A percentile compares a stretch with the other conserved stretches of the same genome.
These are phyloP conservation scores for Trichopoda pennipes DNA, from an alignment of 2,888 invertebrate genomes.

Conservation along the genomic window DNA sequence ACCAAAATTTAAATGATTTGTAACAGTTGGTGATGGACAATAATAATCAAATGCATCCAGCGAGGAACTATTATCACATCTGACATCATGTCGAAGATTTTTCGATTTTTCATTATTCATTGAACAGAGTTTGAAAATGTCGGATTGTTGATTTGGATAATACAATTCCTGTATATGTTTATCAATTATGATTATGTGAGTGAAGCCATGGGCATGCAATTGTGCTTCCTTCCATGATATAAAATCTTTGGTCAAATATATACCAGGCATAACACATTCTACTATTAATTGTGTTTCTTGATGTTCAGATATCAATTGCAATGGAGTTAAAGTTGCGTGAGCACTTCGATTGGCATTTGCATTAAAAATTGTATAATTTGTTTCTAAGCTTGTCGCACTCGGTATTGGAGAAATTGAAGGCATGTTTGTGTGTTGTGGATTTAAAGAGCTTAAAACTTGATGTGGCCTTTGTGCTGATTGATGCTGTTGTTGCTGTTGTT, in stretches of 20 bases:
- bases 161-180: slow-evolving; percentile 73
- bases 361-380: slow-evolving; percentile 39
- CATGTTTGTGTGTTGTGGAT: slow-evolving; percentile 27
- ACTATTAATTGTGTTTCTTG: slow-evolving; percentile 63
- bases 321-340: not conserved
- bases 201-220: slow-evolving; percentile 73
- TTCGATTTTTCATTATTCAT: slow-evolving; percentile 29
- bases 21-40: slow-evolving; percentile 27
- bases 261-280: slow-evolving; percentile 74
- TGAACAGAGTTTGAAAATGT: slow-evolving; percentile 59
- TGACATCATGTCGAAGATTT: not conserved
- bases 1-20: slow-evolving; percentile 67
- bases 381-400: not conserved
- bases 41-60: slow-evolving; percentile 62
- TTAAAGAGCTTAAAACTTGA: slow-evolving; percentile 13
- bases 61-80: slow-evolving; percentile 46
- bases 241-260: slow-evolving; percentile 74
- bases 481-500: slow-evolving; percentile 8
- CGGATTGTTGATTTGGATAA: slow-evolving; percentile 69
- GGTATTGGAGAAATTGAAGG: slow-evolving; percentile 35
- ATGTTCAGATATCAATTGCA: slow-evolving; percentile 22
- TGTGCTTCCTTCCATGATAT: slow-evolving; percentile 73
- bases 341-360: slow-evolving; percentile 17
- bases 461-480: slow-evolving; percentile 31
- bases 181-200: slow-evolving; percentile 76